Base-by-base conservation (phyloP, 2,888 invertebrate species). In the Poecilobothrus nobilitatus region DNA sequence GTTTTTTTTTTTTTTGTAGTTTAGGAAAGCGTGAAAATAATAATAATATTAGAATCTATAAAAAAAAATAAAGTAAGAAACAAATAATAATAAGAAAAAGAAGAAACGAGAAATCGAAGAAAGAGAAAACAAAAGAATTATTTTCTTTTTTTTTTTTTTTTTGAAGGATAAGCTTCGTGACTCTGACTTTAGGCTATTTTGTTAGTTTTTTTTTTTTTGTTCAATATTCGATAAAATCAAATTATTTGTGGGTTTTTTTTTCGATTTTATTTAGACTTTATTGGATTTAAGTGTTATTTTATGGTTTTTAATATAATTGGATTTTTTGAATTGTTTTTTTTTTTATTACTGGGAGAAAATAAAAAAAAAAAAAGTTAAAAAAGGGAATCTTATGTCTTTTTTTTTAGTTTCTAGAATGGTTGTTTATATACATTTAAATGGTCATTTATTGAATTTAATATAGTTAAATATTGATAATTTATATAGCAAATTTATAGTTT, bases 11-110 rank as follows among this genome's bases (percentile, higher is more conserved):
- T 4, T 27, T 27, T 27, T 27, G 27, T 27, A 12, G 41, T 53
- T 53, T 53, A 53, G 53, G n/a, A 53, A 53, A 53, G 53, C 53
- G 53, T 53, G 53, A 53, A 53, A 53, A 53, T 53, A 53, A 53
- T 53, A 53, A 53, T 53, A 53, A 53, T n/a, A 41, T 41, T 27
- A 27, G 27, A 4, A 27, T 27, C 2, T 4, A 5, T 4, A 53
- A 18, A 53, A 18, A 2, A 53, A 53, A 53, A 53, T 2, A 3
- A 44, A 44, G 12, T 10, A 44, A 44, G 15, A 44, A 44, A 44
- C 5, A 34, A 34, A 34, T 34, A 34, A 34, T 34, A 34, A 34
- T n/a, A 27, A 41, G 7, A 9, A 41, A 12, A 2, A 12, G 9
- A 8, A 8, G 9, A 41, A 41, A 15, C 2, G 15, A 41, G 41